These are phyloP conservation scores for Odobenus rosmarus DNA, from an alignment of 2,113 vertebrate genomes.

Conservation along the genomic window DNA sequence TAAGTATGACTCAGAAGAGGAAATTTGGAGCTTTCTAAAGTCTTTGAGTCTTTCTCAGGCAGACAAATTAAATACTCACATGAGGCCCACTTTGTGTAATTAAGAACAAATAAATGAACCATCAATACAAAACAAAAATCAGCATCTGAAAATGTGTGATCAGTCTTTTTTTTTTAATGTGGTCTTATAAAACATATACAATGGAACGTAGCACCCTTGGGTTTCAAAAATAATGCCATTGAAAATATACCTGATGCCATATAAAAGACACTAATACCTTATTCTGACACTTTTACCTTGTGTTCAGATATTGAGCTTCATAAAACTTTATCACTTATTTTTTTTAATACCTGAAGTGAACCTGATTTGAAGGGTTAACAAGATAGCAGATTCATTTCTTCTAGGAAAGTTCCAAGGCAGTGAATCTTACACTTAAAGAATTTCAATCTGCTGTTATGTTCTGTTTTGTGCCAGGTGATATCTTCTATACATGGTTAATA, in stretches of 20 bases:
- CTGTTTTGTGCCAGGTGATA: not conserved
- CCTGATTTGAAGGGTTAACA: not conserved
- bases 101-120: not conserved
- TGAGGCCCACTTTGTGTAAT: not conserved
- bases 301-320: not conserved
- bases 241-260: not conserved
- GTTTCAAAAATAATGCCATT: not conserved
- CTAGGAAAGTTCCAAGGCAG: not conserved
- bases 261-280: not conserved
- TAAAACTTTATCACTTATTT: not conserved
- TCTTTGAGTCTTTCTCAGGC: not conserved
- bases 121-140: not conserved
- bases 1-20: not conserved
- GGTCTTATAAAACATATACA: not conserved
- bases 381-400: not conserved
- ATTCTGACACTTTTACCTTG: not conserved
- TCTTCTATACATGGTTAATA: not conserved
- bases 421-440: constrained; percentile 29
- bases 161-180: not conserved
- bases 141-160: not conserved
- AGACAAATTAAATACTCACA: not conserved
- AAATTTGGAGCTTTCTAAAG: not conserved
- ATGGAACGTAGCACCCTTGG: not conserved
- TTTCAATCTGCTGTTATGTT: not conserved
- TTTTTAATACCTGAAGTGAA: not conserved